These are phyloP conservation scores for Alligator mississippiensis DNA, from an alignment of 2,113 vertebrate species.

Conservation along the genomic window DNA sequence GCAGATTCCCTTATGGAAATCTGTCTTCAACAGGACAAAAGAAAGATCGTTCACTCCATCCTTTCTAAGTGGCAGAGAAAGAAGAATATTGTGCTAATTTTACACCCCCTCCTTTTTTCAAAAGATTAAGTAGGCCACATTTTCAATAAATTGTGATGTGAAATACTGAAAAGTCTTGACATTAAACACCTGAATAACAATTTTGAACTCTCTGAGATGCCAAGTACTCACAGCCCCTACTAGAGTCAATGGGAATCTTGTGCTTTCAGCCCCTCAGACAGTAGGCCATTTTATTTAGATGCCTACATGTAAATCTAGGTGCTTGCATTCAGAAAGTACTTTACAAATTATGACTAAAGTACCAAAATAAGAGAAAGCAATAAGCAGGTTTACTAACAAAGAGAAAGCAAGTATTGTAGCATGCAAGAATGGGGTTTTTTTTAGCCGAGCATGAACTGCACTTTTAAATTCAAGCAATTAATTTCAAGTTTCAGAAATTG, in stretches of 20 bases:
- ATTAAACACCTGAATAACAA: not conserved
- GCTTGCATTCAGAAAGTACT: not conserved
- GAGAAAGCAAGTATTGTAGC: not conserved
- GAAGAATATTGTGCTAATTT: not conserved
- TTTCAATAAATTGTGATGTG: not conserved
- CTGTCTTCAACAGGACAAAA: not conserved
- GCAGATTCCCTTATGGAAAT: not conserved
- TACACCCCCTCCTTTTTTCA: too few relatives aligned
- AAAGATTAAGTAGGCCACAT: not conserved
- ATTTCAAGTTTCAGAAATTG: not conserved
- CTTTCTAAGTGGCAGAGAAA: not conserved
- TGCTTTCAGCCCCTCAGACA: not conserved
- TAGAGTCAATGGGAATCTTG: not conserved
- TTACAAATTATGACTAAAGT: not conserved
- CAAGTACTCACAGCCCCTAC: not conserved
- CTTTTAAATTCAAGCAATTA: not conserved
- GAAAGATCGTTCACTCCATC: not conserved
- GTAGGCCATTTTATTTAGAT: not conserved
- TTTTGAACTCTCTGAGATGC: not conserved
- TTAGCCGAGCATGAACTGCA: not conserved
- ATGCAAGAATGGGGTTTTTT: not conserved
- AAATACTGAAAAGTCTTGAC: not conserved
- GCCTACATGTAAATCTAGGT: not conserved
- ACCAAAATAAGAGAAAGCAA: not conserved
- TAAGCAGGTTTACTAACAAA: not conserved